Conservation (phyloP, 2,113 vertebrate genomes). For the Okapia johnstoni region DNA sequence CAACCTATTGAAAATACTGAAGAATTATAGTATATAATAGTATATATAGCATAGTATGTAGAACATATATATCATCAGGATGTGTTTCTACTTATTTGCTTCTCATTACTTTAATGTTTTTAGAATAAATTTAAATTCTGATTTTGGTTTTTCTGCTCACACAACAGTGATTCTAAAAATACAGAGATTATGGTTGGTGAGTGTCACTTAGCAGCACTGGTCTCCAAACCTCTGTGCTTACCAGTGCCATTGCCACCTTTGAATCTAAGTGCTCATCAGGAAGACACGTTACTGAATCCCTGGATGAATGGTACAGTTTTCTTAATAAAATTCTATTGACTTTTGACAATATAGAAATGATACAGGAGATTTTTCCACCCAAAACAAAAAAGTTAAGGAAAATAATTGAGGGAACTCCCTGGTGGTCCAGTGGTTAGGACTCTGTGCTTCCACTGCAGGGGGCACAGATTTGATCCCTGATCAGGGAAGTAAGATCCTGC, state of each 20-base stretch:
- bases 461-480: background rate
- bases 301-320: conserved; percentile 75
- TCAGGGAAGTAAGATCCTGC: background rate
- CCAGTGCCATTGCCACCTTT: background rate
- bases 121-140: conserved; percentile 14
- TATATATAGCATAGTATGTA: background rate
- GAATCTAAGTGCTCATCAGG: conserved; percentile 6
- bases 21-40: background rate
- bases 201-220: conserved; percentile 23
- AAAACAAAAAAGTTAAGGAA: background rate
- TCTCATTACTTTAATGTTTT: background rate
- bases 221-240: conserved; percentile 19
- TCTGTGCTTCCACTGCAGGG: background rate
- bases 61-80: background rate
- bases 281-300: conserved; percentile 53
- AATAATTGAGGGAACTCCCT: background rate
- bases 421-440: background rate
- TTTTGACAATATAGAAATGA: background rate
- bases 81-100: background rate
- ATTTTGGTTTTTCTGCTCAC: conserved; percentile 57
- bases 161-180: conserved; percentile 62
- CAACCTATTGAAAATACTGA: background rate
- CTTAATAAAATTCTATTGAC: background rate
- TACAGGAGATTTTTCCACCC: background rate
- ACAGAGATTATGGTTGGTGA: conserved; percentile 39